phyloP scores from a whole-genome alignment of 1,140 invertebrate species.

The Leptopilina boulardi region DNA sequence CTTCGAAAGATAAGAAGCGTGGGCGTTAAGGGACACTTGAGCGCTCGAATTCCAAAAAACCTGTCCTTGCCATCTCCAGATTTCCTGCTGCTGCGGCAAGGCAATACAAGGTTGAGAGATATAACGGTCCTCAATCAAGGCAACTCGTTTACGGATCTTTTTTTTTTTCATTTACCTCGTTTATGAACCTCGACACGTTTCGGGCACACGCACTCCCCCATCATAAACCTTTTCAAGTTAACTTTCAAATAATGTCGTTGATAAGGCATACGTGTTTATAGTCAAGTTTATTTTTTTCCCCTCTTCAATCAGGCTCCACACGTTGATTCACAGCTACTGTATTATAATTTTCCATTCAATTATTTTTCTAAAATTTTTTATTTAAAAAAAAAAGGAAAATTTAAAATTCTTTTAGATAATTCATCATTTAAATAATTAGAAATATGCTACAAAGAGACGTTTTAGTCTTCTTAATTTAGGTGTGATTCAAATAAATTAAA shows the following conservation, averaged over 20 bases:
- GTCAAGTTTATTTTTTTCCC: not conserved
- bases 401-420: too few species aligned
- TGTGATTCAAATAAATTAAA: not conserved
- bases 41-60: conserved; percentile 53
- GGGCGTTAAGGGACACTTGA: conserved; percentile 37
- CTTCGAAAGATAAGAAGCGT: conserved; percentile 43
- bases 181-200: conserved; percentile 16
- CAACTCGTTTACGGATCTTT: conserved; percentile 21
- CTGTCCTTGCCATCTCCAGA: conserved; percentile 44
- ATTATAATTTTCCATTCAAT: not conserved
- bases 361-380: too few species aligned
- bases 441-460: too few species aligned
- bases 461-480: not conserved
- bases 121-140: conserved; percentile 32
- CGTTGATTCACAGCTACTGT: conserved; percentile 3
- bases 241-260: conserved; percentile 7
- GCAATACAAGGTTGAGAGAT: not conserved
- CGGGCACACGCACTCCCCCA: conserved; percentile 1
- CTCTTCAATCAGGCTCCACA: not conserved
- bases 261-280: conserved; percentile 18
- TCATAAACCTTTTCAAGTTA: not conserved
- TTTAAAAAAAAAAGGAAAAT: too few species aligned
- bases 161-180: conserved; percentile 25
- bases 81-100: conserved; percentile 1
- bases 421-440: too few species aligned